Evolutionary conservation across 1,140 invertebrate species (phyloP).

Genomic region (Drosophila cardini): DNA sequence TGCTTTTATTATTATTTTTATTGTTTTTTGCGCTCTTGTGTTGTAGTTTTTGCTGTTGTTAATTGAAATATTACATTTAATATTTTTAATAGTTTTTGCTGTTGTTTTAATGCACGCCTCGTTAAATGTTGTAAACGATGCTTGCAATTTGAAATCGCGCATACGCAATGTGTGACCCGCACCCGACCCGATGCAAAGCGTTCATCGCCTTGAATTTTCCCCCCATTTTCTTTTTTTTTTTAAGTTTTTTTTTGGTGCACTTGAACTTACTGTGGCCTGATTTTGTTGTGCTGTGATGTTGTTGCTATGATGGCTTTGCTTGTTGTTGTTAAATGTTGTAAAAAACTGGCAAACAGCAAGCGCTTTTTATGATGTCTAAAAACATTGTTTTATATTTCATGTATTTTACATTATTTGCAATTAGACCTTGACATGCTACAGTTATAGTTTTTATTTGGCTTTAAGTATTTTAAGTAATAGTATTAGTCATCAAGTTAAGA

Average conservation of each 20-base stretch:
- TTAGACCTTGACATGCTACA: constrained; percentile 67
- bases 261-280: constrained; percentile 61
- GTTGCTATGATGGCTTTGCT: constrained; percentile 19
- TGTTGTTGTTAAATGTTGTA: constrained; percentile 66
- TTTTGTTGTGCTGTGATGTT: constrained; percentile 39
- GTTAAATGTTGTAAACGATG: constrained; percentile 64
- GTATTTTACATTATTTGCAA: constrained; percentile 71
- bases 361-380: constrained; percentile 28
- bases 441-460: constrained; percentile 32
- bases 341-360: constrained; percentile 44
- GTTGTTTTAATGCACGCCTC: constrained; percentile 75
- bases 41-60: constrained; percentile 19
- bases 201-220: background rate
- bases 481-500: constrained; percentile 1
- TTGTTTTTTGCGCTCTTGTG: constrained; percentile 20
- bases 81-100: constrained; percentile 69
- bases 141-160: constrained; percentile 67
- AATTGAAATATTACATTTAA: constrained; percentile 77
- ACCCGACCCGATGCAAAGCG: constrained; percentile 22
- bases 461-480: constrained; percentile 18
- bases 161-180: constrained; percentile 74
- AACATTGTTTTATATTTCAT: constrained; percentile 18
- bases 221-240: too few relatives aligned
- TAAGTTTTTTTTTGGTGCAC: constrained; percentile 53
- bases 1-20: constrained; percentile 25